Conservation (phyloP, 35 echinoderm and acorn worm genomes). For the Amphiura filiformis region DNA sequence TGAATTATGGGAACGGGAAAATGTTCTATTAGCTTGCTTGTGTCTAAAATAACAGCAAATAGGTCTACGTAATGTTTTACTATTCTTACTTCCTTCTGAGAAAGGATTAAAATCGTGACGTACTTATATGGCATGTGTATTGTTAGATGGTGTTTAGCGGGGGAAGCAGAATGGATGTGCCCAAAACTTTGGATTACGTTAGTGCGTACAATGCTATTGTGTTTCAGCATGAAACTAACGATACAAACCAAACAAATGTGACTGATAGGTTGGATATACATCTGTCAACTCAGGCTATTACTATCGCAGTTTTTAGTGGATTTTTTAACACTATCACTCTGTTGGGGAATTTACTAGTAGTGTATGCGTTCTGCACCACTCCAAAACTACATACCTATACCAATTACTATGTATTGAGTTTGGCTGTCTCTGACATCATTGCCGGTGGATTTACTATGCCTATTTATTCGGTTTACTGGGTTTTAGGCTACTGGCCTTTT, state of each 20-base stretch:
- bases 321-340: conserved; percentile 21
- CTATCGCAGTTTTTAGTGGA: conserved; percentile 16
- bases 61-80: too few relatives aligned
- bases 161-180: too few relatives aligned
- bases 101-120: too few relatives aligned
- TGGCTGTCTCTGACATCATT: conserved; percentile 28
- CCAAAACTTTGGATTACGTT: too few relatives aligned
- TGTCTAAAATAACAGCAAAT: too few relatives aligned
- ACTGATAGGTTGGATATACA: not conserved
- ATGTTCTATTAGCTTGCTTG: too few relatives aligned
- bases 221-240: too few relatives aligned
- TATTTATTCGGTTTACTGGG: conserved; percentile 38
- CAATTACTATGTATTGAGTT: conserved; percentile 45
- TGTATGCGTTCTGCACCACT: conserved; percentile 35
- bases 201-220: too few relatives aligned
- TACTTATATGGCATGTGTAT: too few relatives aligned
- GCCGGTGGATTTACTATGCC: conserved; percentile 51
- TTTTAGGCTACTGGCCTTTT: conserved; percentile 48
- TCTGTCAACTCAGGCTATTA: not conserved
- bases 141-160: too few relatives aligned
- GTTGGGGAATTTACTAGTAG: conserved; percentile 19
- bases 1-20: too few relatives aligned
- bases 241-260: not conserved
- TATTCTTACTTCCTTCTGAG: too few relatives aligned
- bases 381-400: conserved; percentile 43